Percentiles rank a stretch among this genome's conserved stretches.
Evolutionary conservation across 2,888 invertebrate species (phyloP).

Genomic region (Eupithecia subfuscata): DNA sequence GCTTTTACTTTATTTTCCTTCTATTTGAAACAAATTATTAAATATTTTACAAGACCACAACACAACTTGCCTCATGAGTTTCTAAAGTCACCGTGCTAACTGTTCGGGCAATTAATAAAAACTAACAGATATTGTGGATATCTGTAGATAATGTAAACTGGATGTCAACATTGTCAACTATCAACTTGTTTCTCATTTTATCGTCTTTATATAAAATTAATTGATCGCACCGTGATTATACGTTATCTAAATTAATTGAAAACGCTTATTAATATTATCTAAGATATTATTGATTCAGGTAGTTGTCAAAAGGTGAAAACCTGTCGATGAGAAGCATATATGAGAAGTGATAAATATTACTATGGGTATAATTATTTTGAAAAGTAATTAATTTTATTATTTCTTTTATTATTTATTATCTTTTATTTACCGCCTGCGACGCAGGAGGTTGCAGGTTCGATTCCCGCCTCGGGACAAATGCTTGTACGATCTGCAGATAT

Average conservation of each 20-base stretch:
- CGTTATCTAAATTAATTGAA: conserved; percentile 10
- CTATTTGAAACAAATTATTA: background rate
- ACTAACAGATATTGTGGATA: conserved; percentile 58
- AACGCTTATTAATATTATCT: conserved; percentile 10
- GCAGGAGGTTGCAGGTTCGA: too few species aligned
- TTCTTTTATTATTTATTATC: too few species aligned
- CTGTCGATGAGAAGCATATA: conserved; percentile 5
- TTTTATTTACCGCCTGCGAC: too few species aligned
- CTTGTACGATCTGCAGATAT: too few species aligned
- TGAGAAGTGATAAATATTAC: background rate
- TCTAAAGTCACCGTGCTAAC: conserved; percentile 54
- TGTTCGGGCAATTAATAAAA: conserved; percentile 55
- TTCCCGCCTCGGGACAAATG: too few species aligned
- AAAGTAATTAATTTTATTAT: conserved; percentile 4
- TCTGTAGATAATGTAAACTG: conserved; percentile 54
- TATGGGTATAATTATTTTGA: background rate
- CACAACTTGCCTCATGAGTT: conserved; percentile 35
- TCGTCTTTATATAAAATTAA: conserved; percentile 29
- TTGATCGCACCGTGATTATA: conserved; percentile 15
- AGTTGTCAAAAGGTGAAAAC: conserved; percentile 21
- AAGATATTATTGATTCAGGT: conserved; percentile 20
- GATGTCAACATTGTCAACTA: conserved; percentile 52
- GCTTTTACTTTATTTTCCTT: background rate
- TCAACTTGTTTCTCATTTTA: conserved; percentile 47
- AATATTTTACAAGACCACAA: conserved; percentile 5